Evolutionary conservation across 1,140 invertebrate genomes (phyloP), one percentile per base, ranked within the genome.

Genomic region (Zelostemma sp.): DNA sequence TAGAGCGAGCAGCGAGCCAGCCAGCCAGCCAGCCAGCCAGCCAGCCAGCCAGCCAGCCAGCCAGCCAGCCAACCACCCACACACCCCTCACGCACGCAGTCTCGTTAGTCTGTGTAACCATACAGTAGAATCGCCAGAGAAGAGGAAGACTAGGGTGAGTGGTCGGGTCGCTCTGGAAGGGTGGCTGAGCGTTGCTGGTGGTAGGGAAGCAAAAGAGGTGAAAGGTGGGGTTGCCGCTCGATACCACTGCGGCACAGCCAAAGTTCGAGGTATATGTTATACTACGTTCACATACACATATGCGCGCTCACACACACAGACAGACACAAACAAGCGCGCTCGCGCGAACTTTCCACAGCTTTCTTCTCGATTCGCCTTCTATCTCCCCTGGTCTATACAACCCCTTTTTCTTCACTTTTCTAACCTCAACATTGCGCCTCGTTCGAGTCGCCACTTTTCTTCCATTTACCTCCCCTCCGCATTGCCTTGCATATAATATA

Each of bases 241-340:
- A 85, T 85, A 85, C 80, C 83, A 84, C 83, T 85, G 83, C 83
- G 83, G 82, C 82, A 84, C 74, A 68, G 79, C 81, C 76, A 79
- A 84, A 84, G 81, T 84, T 75, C 75, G 80, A 77, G 77, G 72
- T 79, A 79, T 74, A 71, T 65, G 60, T 68, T 63, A 72, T 79
- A 79, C 73, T n/a, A 69, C 63, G 57, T 68, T 59, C 45, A 14
- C 62, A 54, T 61, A 63, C 59, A 63, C 61, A 66, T 61, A 55
- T 60, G 55, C 60, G 50, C n/a, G n/a, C n/a, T 8, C 21, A 25
- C 21, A 8, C 21, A 25, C 21, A 8, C 21, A 25, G 3, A 25
- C 21, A 25, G 3, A 8, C 3, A 25, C 21, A 8, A 25, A 25
- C 21, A 4, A 3, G 21, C 21, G 21, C 21, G 21, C 21, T 3